These are phyloP conservation scores for Gonioctena quinquepunctata DNA, from an alignment of 1,140 invertebrate genomes.

Conservation along the genomic window DNA sequence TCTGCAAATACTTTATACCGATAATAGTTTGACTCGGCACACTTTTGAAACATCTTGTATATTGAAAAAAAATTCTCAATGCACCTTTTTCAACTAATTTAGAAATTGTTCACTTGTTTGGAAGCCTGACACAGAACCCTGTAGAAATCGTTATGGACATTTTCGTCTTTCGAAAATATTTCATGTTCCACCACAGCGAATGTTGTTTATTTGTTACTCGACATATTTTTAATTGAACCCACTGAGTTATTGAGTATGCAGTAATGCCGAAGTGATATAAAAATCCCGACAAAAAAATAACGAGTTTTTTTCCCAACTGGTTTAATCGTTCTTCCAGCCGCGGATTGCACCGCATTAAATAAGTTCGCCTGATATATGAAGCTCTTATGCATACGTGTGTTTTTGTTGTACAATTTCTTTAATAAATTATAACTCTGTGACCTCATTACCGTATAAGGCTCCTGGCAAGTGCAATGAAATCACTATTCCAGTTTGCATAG, in stretches of 20 bases:
- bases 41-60: no score
- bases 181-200: no score
- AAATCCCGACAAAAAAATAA: not conserved
- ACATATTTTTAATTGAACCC: not conserved
- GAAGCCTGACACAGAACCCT: no score
- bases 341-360: not conserved
- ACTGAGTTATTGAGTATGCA: not conserved
- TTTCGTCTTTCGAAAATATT: no score
- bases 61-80: no score
- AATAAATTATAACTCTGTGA: not conserved
- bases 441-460: conserved; percentile 4
- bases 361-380: not conserved
- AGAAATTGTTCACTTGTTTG: no score
- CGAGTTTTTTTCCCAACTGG: not conserved
- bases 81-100: no score
- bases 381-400: not conserved
- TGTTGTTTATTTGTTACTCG: no score
- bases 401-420: not conserved
- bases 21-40: no score
- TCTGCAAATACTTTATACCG: no score
- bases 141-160: no score
- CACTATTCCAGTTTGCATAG: conserved; percentile 1
- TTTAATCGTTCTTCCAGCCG: not conserved
- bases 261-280: not conserved
- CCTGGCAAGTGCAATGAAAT: conserved; percentile 2